Conservation (phyloP, 2,113 vertebrate genomes). For the Boulengeromyrus knoepffleri region DNA sequence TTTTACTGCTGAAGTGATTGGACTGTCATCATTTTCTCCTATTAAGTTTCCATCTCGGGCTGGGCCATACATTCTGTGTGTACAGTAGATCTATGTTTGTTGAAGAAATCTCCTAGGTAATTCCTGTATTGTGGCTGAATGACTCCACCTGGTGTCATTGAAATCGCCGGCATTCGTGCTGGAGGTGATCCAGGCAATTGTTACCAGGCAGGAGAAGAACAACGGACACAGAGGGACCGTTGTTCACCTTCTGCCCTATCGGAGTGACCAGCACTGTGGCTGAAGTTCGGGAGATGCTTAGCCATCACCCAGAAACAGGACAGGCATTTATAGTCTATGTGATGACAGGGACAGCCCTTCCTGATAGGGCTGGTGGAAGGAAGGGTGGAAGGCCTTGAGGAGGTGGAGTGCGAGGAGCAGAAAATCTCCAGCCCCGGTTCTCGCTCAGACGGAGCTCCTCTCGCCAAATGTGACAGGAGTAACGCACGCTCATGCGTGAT, state of each 20-base stretch:
- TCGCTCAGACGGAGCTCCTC: neutral
- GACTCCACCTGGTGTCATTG: neutral
- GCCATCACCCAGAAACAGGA: neutral
- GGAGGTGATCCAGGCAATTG: neutral
- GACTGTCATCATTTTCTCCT: neutral
- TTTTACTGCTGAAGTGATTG: neutral
- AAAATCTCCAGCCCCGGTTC: neutral
- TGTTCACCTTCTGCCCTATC: neutral
- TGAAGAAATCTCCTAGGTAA: neutral
- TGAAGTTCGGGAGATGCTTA: neutral
- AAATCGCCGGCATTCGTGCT: neutral
- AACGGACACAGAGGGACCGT: neutral
- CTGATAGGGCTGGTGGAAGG: neutral
- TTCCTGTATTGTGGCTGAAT: neutral
- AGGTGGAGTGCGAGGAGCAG: neutral
- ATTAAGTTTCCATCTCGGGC: neutral
- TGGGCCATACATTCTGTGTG: neutral
- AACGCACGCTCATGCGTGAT: neutral
- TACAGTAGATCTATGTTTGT: neutral
- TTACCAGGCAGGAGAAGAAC: neutral
- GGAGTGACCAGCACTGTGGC: neutral
- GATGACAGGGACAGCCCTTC: neutral
- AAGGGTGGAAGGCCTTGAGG: neutral
- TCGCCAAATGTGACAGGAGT: neutral
- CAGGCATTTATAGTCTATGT: neutral